Evolutionary conservation across 2,888 invertebrate genomes (phyloP), one percentile per base, ranked within the genome.

Genomic region (Phoenoteleia sp.): DNA sequence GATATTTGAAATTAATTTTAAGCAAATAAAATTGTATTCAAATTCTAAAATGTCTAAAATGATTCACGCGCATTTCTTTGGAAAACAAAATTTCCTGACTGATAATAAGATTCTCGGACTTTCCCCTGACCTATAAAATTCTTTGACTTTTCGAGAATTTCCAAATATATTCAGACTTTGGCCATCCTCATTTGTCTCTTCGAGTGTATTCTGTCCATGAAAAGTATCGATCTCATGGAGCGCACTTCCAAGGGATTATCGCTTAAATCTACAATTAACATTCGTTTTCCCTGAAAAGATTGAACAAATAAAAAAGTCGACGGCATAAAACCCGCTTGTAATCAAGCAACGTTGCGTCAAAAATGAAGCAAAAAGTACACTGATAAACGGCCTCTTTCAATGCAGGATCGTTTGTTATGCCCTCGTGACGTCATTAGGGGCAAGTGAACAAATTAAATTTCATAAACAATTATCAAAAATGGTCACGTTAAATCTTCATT

Each of bases 241-340:
- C 25, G 54, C 58, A 17, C 81, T 75, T 62, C 36, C 49, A 13
- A 19, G 69, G 17, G 47, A 69, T 87, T 89, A 90, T 90, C 90
- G 79, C 69, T 83, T 79, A 87, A 88, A 89, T 91, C 90, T 84
- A 90, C 88, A 90, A 91, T 91, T 90, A 91, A 88, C 86, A 87
- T 87, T 49, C 67, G 85, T 86, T 86, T 87, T 82, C 77, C 79
- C 25, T 54, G 77, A 62, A 27, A 42, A 52, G 47, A 71, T 52
- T 36, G 27, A 11, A 54, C 76, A 74, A 87, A 27, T 25, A 77
- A 71, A n/a, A 85, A 72, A 82, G 87, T 67, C 58, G 27, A 9
- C 54, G 2, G 21, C 33, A 33, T 27, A 17, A 62, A 62, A 25
- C 27, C 5, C 39, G n/a, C 39, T 42, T 45, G n/a, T 15, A 33